These are phyloP conservation scores for Rhinoderma darwinii DNA, from an alignment of 2,113 vertebrate species.

Conservation along the genomic window DNA sequence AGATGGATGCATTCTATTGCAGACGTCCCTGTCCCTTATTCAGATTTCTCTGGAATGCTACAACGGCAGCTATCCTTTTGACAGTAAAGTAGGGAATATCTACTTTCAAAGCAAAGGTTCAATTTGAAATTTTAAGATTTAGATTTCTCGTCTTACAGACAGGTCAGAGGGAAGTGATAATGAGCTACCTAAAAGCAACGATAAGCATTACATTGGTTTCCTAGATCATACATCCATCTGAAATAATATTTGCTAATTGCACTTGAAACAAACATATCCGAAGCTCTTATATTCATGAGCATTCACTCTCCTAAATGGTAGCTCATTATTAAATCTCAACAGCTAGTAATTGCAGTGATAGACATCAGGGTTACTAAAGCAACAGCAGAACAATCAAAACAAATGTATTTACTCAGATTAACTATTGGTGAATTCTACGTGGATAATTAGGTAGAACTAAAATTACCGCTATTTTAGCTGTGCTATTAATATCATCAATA, in stretches of 20 bases:
- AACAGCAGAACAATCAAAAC: slow-evolving; percentile 61
- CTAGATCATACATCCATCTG: slow-evolving; percentile 45
- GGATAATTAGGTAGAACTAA: slow-evolving; percentile 63
- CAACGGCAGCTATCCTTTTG: too few relatives aligned
- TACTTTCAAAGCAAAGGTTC: neutral
- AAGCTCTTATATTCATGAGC: slow-evolving; percentile 16
- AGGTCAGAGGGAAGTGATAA: slow-evolving; percentile 32
- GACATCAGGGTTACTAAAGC: slow-evolving; percentile 63
- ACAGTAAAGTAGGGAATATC: too few relatives aligned
- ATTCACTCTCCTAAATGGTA: slow-evolving; percentile 60
- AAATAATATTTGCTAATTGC: slow-evolving; percentile 58
- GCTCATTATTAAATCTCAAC: slow-evolving; percentile 62
- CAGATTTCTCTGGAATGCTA: too few relatives aligned
- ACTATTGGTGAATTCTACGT: slow-evolving; percentile 64
- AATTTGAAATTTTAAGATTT: neutral
- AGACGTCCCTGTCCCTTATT: too few relatives aligned
- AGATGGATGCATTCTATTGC: too few relatives aligned
- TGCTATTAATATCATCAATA: slow-evolving; percentile 58
- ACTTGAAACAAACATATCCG: neutral
- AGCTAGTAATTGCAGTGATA: slow-evolving; percentile 61
- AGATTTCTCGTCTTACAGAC: neutral
- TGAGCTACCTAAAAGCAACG: neutral
- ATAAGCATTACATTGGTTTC: slow-evolving; percentile 28
- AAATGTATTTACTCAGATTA: slow-evolving; percentile 68
- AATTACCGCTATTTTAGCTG: slow-evolving; percentile 53